Evolutionary conservation across 92 coral and sea anemone species (phyloP).

Genomic region (Parazoanthus darwini): DNA sequence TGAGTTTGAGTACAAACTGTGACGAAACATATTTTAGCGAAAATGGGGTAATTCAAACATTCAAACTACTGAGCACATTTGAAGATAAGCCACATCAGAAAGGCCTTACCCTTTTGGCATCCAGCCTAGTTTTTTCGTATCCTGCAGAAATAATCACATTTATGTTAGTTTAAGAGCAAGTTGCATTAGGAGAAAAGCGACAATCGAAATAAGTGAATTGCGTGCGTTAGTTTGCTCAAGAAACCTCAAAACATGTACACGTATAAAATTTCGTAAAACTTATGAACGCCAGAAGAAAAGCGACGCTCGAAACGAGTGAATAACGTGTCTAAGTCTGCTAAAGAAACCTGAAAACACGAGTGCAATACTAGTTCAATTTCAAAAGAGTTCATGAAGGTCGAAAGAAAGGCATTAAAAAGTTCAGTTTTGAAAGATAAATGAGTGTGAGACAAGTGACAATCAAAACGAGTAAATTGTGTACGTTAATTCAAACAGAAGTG

Average conservation of each 20-base stretch:
- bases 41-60: no score
- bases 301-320: not conserved
- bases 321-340: not conserved
- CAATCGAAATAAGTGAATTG: not conserved
- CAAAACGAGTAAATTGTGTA: not conserved
- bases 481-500: not conserved
- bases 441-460: not conserved
- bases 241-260: no score
- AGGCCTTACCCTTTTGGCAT: constrained; percentile 67
- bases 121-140: constrained; percentile 69
- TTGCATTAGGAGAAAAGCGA: not conserved
- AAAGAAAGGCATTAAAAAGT: no score
- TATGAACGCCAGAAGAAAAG: not conserved
- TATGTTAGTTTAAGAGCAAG: not conserved
- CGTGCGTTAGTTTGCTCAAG: not conserved
- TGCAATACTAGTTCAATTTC: not conserved
- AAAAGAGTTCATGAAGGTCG: no score
- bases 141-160: constrained; percentile 46
- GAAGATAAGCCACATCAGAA: not conserved
- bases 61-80: no score
- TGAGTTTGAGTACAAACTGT: not conserved
- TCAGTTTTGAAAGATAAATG: no score
- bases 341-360: not conserved
- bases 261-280: no score
- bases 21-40: no score